A percentile compares a stretch with the other conserved stretches of the same genome.
These are phyloP conservation scores for Clytia hemisphaerica DNA, from an alignment of 30 jellyfish, hydroid and myxozoan species.

Conservation along the genomic window DNA sequence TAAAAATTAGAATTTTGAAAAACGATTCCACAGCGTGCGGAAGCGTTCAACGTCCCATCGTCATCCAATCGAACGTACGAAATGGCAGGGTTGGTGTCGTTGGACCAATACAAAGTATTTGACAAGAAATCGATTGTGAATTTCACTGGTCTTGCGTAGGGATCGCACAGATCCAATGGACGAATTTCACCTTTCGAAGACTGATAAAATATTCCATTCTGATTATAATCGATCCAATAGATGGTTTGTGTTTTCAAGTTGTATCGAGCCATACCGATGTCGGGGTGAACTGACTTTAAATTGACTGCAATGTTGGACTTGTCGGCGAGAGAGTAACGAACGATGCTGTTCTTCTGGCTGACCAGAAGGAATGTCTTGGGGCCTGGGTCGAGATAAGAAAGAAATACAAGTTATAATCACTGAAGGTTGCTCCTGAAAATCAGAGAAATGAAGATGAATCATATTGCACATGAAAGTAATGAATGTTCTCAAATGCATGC, in stretches of 20 bases:
- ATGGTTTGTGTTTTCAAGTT: conserved; percentile 6
- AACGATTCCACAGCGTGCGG: conserved; percentile 11
- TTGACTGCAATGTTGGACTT: conserved; percentile 20
- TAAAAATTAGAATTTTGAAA: background rate
- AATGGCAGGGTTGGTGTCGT: conserved; percentile 1
- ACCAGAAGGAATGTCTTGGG: conserved; percentile 19
- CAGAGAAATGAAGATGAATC: too few species aligned
- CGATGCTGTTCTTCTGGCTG: conserved; percentile 14
- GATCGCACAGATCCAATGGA: conserved; percentile 2
- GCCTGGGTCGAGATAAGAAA: too few species aligned
- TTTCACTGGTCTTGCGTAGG: background rate
- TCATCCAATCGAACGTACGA: conserved; percentile 2
- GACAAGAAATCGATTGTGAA: conserved; percentile 22
- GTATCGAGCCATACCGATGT: background rate
- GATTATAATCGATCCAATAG: conserved; percentile 14
- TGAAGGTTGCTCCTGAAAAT: too few species aligned
- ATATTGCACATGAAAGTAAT: too few species aligned
- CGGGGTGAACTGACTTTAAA: background rate
- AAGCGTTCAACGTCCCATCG: background rate
- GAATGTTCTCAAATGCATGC: too few species aligned
- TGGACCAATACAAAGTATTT: conserved; percentile 17
- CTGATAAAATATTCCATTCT: background rate
- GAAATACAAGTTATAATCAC: background rate
- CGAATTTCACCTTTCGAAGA: too few species aligned
- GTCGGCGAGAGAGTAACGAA: background rate